These are phyloP conservation scores for Phylloscopus trochilus DNA, from an alignment of 2,113 vertebrate genomes.

Conservation along the genomic window DNA sequence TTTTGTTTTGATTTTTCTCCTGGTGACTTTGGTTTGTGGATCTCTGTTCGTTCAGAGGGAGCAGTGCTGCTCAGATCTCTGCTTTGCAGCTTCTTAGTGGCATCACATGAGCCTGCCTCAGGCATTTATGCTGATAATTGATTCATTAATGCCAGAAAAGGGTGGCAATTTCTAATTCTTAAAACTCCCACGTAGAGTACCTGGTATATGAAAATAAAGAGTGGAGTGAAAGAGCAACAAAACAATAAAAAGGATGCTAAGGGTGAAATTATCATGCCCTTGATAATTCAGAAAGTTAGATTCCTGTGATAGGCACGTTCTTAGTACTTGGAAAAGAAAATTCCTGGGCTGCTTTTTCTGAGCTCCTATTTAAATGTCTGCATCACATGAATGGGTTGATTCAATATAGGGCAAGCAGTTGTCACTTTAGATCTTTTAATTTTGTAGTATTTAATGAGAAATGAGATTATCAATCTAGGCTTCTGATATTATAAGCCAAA, in stretches of 20 bases:
- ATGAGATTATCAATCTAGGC: conserved; percentile 22
- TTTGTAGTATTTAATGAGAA: conserved; percentile 45
- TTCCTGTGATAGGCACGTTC: background rate
- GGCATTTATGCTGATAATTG: conserved; percentile 42
- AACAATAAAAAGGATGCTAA: conserved; percentile 45
- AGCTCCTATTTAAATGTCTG: background rate
- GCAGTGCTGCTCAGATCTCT: background rate
- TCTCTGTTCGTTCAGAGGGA: background rate
- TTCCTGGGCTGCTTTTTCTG: background rate
- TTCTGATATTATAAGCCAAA: conserved; percentile 10
- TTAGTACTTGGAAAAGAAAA: background rate
- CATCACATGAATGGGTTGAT: background rate
- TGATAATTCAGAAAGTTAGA: conserved; percentile 52
- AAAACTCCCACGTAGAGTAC: conserved; percentile 40
- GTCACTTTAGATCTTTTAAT: conserved; percentile 29
- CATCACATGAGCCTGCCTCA: conserved; percentile 47
- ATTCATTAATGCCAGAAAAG: conserved; percentile 34
- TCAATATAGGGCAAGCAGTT: background rate
- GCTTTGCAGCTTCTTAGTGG: conserved; percentile 35
- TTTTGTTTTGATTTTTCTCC: background rate
- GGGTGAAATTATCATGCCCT: conserved; percentile 18
- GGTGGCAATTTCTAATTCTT: conserved; percentile 59
- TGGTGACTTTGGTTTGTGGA: background rate
- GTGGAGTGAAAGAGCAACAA: conserved; percentile 51
- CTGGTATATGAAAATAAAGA: background rate